Percentiles rank a stretch among this genome's conserved stretches.
Evolutionary conservation across 1,140 invertebrate genomes (phyloP).

Genomic region (Oncopodura yosiiana): DNA sequence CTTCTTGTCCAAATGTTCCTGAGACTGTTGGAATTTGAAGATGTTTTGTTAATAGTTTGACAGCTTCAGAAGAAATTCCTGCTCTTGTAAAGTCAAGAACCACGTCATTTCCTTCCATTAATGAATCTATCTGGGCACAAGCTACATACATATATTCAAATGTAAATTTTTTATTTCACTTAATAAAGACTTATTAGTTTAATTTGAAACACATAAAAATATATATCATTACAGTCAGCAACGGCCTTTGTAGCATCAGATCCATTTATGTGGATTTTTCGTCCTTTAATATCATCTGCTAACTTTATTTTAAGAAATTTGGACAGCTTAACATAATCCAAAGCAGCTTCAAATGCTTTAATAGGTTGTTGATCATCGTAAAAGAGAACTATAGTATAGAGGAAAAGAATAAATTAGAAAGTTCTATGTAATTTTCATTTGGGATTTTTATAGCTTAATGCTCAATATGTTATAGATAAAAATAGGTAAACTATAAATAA

Average conservation of each 20-base stretch:
- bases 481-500: not conserved
- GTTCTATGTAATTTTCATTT: not conserved
- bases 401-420: conserved; percentile 24
- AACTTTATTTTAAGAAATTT: conserved; percentile 53
- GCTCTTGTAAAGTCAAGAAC: conserved; percentile 67
- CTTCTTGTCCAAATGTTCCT: conserved; percentile 68
- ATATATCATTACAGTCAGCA: conserved; percentile 48
- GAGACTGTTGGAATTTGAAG: conserved; percentile 70
- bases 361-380: conserved; percentile 59
- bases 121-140: conserved; percentile 56
- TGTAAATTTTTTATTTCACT: not conserved
- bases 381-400: conserved; percentile 57
- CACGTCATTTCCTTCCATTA: conserved; percentile 54
- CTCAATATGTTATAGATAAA: not conserved
- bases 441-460: not conserved
- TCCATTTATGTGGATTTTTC: conserved; percentile 51
- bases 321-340: conserved; percentile 55
- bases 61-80: conserved; percentile 64
- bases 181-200: not conserved
- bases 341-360: conserved; percentile 54
- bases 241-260: conserved; percentile 55
- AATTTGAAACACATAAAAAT: not conserved
- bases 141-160: conserved; percentile 43
- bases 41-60: conserved; percentile 67
- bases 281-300: conserved; percentile 52